Conservation (phyloP, 35 echinoderm and acorn worm species). For the Apostichopus japonicus region DNA sequence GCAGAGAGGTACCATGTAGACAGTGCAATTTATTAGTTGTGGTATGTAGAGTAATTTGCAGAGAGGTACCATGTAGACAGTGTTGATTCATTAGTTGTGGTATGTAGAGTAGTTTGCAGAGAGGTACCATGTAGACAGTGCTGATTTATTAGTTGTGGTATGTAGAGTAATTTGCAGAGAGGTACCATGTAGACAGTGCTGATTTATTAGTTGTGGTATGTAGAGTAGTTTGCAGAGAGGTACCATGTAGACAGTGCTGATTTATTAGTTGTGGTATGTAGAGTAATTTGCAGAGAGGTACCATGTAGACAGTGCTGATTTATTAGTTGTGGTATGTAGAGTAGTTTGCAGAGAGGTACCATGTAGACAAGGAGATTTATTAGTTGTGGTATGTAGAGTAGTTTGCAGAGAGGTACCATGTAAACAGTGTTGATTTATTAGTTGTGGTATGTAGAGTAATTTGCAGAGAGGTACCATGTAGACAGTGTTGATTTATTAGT, state of each 20-base stretch:
- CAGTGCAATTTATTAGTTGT: not conserved
- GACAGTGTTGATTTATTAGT: not conserved
- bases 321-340: no score
- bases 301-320: not conserved
- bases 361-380: not conserved
- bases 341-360: no score
- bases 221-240: no score
- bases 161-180: not conserved
- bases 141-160: not conserved
- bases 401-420: not conserved
- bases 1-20: not conserved
- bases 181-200: not conserved
- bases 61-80: not conserved
- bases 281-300: not conserved
- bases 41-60: not conserved
- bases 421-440: not conserved
- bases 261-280: conserved; percentile 4
- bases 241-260: not conserved
- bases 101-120: no score
- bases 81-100: not conserved
- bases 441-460: no score
- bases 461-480: not conserved
- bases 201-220: no score
- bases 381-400: conserved; percentile 12
- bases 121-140: not conserved